phyloP scores from a whole-genome alignment of 2,797 vertebrate species.

The Bucorvus abyssinicus region DNA sequence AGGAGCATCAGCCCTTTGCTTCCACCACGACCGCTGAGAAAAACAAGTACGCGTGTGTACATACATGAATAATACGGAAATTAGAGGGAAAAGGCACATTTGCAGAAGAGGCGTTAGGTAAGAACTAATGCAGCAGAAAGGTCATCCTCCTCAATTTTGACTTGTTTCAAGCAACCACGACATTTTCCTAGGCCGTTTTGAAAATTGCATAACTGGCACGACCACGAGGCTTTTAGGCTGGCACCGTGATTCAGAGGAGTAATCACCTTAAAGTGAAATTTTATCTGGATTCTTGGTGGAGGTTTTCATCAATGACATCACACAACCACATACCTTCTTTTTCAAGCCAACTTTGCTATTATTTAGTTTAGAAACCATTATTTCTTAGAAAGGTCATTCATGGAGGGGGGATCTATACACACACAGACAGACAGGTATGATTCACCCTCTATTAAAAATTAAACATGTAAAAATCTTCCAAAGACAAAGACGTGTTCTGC shows the following conservation, averaged over 20 bases:
- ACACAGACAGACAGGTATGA: background rate
- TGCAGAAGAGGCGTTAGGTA: background rate
- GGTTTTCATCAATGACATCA: conserved; percentile 15
- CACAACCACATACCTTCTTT: background rate
- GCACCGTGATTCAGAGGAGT: background rate
- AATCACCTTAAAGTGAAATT: background rate
- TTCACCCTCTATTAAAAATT: conserved; percentile 30
- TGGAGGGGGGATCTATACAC: background rate
- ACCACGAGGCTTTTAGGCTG: background rate
- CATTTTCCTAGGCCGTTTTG: conserved; percentile 40
- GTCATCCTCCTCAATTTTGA: conserved; percentile 13
- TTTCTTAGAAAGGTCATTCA: background rate
- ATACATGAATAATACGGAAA: background rate
- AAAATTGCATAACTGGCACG: background rate
- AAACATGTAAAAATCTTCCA: background rate
- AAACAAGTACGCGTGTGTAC: background rate
- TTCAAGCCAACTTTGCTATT: conserved; percentile 11
- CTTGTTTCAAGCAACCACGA: conserved; percentile 33
- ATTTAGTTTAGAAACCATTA: conserved; percentile 28
- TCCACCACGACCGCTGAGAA: background rate
- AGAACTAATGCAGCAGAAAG: conserved; percentile 27
- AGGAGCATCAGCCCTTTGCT: background rate
- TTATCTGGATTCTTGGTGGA: background rate
- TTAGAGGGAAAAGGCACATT: conserved; percentile 1
- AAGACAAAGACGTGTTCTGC: background rate